Base-by-base conservation (phyloP, 2,113 vertebrate species). In the Peromyscus leucopus region DNA sequence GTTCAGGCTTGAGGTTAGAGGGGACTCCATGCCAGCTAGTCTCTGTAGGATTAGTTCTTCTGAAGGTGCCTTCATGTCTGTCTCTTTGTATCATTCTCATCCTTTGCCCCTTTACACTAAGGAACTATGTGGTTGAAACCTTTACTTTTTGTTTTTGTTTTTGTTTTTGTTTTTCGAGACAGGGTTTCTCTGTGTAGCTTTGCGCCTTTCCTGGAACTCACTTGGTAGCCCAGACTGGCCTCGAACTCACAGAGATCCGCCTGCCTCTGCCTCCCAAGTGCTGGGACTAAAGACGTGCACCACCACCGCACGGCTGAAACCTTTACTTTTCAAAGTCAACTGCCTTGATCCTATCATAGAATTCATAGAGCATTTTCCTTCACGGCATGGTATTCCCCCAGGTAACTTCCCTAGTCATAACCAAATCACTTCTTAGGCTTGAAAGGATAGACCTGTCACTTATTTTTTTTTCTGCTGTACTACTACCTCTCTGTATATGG, bases 341-440 rank as follows among this genome's bases (percentile, higher is more conserved):
- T 19, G 67, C 28, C 31, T 88, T 84, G 1, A 71, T 96, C 76
- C 51, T 67, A 19, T 31, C 78, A 48, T 7, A n/a, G 12, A 93
- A 94, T 93, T 89, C 39, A n/a, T 57, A 59, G 9, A 67, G 4
- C 15, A 39, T 89, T 94, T 33, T 91, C 95, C 17, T 69, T 72
- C 7, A 63, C 15, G 63, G 21, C 39, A 85, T 5, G 33, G 5
- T 67, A 13, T 92, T n/a, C 91, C 15, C 51, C 86, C 22, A 57
- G 26, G 74, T 95, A 8, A 9, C 67, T 84, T 93, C 33, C 88
- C 88, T 90, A 36, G 17, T 93, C 61, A 71, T 69, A 80, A 16
- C 5, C 59, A 0, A 89, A 39, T 90, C 48, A 42, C 15, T 72
- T 87, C 48, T 92, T 90, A 67, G 12, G 4, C 24, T 39, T 95